These are phyloP conservation scores for Anas platyrhynchos DNA, from an alignment of 2,113 vertebrate genomes.

Conservation along the genomic window DNA sequence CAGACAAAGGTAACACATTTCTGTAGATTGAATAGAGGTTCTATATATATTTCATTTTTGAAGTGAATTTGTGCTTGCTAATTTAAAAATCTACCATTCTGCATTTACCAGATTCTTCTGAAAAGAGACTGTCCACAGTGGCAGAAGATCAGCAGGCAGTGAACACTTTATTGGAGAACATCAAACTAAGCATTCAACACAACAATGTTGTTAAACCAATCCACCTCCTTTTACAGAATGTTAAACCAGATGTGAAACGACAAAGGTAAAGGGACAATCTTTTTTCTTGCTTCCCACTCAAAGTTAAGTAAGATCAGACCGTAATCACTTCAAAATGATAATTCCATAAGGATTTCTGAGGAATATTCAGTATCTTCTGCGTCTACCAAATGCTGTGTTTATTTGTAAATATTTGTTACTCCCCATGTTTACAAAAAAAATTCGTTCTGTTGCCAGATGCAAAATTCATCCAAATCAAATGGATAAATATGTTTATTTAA, in stretches of 20 bases:
- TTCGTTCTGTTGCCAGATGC: background rate
- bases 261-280: constrained; percentile 82
- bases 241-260: constrained; percentile 80
- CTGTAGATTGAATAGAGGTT: background rate
- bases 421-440: background rate
- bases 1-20: background rate
- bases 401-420: background rate
- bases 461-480: background rate
- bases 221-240: constrained; percentile 82
- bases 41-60: background rate
- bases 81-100: background rate
- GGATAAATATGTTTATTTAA: background rate
- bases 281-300: background rate
- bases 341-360: background rate
- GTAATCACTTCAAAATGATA: background rate
- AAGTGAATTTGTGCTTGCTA: background rate
- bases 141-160: constrained; percentile 86
- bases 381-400: background rate
- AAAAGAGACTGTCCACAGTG: constrained; percentile 80
- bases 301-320: background rate
- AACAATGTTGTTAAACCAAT: constrained; percentile 93
- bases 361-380: background rate
- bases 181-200: constrained; percentile 90
- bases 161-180: constrained; percentile 85
- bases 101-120: constrained; percentile 76